phyloP scores from a whole-genome alignment of 1,140 invertebrate genomes.

The Scylla paramamosain region DNA sequence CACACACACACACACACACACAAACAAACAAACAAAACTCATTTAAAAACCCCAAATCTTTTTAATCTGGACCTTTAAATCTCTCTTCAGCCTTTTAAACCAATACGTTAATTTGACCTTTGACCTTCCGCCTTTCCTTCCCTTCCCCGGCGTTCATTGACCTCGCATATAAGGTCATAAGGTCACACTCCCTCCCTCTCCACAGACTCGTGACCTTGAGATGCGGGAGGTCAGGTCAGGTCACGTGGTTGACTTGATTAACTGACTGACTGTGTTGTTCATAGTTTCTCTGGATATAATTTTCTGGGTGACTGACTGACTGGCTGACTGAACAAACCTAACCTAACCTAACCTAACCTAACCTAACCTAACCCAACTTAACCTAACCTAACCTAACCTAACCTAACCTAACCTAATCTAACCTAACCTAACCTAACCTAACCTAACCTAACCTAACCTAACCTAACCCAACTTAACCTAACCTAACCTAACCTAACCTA shows the following conservation, averaged over 20 bases:
- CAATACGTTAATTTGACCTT: not conserved
- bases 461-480: not conserved
- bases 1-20: conserved; percentile 29
- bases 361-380: not conserved
- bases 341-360: not conserved
- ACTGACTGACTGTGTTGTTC: too few species aligned
- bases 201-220: not conserved
- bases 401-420: not conserved
- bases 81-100: not conserved
- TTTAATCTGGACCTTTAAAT: not conserved
- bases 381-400: not conserved
- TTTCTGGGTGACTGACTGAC: not conserved
- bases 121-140: not conserved
- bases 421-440: too few species aligned
- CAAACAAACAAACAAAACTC: not conserved
- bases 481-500: conserved; percentile 21
- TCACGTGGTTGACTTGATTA: too few species aligned
- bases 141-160: not conserved
- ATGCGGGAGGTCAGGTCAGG: too few species aligned
- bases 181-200: not conserved
- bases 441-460: not conserved
- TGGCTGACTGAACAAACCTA: not conserved
- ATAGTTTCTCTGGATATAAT: too few species aligned
- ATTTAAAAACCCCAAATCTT: not conserved
- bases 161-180: not conserved